Percentiles rank a stretch among this genome's conserved stretches.
phyloP scores from a whole-genome alignment of 2,797 vertebrate genomes.

The Rhadinocentrus ornatus region DNA sequence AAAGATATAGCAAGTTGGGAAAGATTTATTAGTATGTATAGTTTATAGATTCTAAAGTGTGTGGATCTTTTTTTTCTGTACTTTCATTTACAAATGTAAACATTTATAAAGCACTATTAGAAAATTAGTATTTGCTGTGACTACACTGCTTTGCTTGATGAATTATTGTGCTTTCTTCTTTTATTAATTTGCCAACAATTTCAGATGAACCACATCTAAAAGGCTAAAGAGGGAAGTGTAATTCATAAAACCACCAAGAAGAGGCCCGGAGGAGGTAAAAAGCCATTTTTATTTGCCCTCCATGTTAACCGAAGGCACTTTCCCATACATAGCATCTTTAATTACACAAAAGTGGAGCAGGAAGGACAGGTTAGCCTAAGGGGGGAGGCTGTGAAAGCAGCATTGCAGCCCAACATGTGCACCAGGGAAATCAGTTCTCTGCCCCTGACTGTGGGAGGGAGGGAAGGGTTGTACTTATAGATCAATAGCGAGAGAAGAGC shows the following conservation, averaged over 20 bases:
- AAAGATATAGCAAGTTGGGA: slow-evolving; percentile 25
- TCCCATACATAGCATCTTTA: slow-evolving; percentile 79
- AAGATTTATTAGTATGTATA: slow-evolving; percentile 16
- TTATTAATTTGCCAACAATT: slow-evolving; percentile 67
- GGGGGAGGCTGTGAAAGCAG: slow-evolving; percentile 71
- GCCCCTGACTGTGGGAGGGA: slow-evolving; percentile 72
- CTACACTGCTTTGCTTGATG: slow-evolving; percentile 25
- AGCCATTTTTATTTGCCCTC: slow-evolving; percentile 73
- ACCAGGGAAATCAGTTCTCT: slow-evolving; percentile 79
- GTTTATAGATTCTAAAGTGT: slow-evolving; percentile 17
- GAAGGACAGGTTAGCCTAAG: slow-evolving; percentile 76
- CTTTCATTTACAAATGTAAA: slow-evolving; percentile 40
- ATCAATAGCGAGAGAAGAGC: slow-evolving; percentile 76
- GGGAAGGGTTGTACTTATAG: slow-evolving; percentile 72
- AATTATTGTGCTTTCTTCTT: slow-evolving; percentile 44
- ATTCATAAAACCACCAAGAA: slow-evolving; percentile 68
- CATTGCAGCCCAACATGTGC: slow-evolving; percentile 70
- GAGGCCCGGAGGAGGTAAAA: slow-evolving; percentile 67
- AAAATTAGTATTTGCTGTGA: slow-evolving; percentile 16
- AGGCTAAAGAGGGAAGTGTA: slow-evolving; percentile 62
- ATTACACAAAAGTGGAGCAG: slow-evolving; percentile 80
- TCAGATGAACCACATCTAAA: slow-evolving; percentile 51
- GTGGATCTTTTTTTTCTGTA: slow-evolving; percentile 24
- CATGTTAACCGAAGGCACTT: slow-evolving; percentile 76
- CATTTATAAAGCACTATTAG: slow-evolving; percentile 39